Evolutionary conservation across 2,797 vertebrate species (phyloP).

Genomic region (Euphonia xanthogaster): DNA sequence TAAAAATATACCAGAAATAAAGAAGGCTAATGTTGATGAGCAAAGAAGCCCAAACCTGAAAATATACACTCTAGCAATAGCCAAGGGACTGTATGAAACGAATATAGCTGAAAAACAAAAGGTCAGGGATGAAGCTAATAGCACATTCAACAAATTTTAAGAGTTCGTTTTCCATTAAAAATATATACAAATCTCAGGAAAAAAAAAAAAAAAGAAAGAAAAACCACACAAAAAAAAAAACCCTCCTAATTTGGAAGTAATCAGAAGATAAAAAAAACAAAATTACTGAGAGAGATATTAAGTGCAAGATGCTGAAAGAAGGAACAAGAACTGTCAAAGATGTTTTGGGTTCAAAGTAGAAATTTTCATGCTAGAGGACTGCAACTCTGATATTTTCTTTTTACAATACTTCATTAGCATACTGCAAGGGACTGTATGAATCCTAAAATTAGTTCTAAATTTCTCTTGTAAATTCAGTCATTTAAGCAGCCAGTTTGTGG

Average conservation of each 20-base stretch:
- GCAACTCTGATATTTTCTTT: not conserved
- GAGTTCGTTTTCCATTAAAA: not conserved
- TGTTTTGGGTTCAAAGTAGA: not conserved
- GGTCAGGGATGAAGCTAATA: not conserved
- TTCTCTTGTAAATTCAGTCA: not conserved
- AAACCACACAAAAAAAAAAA: not conserved
- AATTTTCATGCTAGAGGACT: not conserved
- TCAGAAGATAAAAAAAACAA: slow-evolving; percentile 29
- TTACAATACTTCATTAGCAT: not conserved
- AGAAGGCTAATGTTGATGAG: slow-evolving; percentile 62
- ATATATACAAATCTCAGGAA: not conserved
- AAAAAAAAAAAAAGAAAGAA: too few relatives aligned
- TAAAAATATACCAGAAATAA: slow-evolving; percentile 75
- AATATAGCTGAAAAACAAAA: not conserved
- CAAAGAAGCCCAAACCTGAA: slow-evolving; percentile 27
- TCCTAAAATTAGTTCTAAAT: not conserved
- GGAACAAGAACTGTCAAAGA: not conserved
- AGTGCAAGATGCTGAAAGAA: not conserved
- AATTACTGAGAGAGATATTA: not conserved
- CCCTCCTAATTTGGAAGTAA: not conserved
- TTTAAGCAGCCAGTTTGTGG: not conserved
- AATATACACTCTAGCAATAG: not conserved
- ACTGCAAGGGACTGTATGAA: not conserved
- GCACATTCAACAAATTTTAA: not conserved
- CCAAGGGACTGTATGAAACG: not conserved